Percentiles rank a stretch among this genome's conserved stretches.
These are phyloP conservation scores for Parapristionchus giblindavisi DNA, from an alignment of 2,888 invertebrate species.

Conservation along the genomic window DNA sequence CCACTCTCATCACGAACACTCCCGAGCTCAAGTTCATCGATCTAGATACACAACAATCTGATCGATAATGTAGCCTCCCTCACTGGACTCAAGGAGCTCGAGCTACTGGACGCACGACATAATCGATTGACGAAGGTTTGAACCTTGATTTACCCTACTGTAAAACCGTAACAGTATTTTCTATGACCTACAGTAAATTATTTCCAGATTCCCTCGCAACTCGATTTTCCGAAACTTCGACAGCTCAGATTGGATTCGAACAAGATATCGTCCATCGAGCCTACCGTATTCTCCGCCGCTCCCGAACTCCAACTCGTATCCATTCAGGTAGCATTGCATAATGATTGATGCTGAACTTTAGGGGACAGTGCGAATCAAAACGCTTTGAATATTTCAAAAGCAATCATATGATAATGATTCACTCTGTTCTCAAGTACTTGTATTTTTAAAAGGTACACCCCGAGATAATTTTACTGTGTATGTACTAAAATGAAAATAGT, in stretches of 20 bases:
- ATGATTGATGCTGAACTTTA: too few species aligned
- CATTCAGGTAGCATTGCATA: slow-evolving; percentile 74
- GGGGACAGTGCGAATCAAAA: too few species aligned
- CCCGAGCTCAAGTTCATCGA: slow-evolving; percentile 78
- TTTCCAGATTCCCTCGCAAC: neutral
- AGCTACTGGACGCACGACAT: slow-evolving; percentile 24
- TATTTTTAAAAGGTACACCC: too few species aligned
- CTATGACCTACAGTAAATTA: too few species aligned
- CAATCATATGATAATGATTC: too few species aligned
- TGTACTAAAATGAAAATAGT: too few species aligned
- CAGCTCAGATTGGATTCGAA: slow-evolving; percentile 76
- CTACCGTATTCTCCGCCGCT: slow-evolving; percentile 84
- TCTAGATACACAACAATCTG: slow-evolving; percentile 82
- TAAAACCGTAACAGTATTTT: too few species aligned
- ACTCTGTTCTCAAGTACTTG: too few species aligned
- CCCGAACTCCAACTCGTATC: slow-evolving; percentile 78
- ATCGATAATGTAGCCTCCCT: slow-evolving; percentile 78
- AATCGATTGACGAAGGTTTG: slow-evolving; percentile 33
- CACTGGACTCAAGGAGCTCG: slow-evolving; percentile 79
- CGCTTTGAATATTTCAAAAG: too few species aligned
- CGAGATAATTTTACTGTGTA: too few species aligned
- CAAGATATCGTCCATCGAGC: slow-evolving; percentile 78
- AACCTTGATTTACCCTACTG: too few species aligned
- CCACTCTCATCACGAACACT: slow-evolving; percentile 85
- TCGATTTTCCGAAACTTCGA: neutral